Base-by-base conservation (phyloP, 2,888 invertebrate genomes). In the Peribatodes rhomboidaria region DNA sequence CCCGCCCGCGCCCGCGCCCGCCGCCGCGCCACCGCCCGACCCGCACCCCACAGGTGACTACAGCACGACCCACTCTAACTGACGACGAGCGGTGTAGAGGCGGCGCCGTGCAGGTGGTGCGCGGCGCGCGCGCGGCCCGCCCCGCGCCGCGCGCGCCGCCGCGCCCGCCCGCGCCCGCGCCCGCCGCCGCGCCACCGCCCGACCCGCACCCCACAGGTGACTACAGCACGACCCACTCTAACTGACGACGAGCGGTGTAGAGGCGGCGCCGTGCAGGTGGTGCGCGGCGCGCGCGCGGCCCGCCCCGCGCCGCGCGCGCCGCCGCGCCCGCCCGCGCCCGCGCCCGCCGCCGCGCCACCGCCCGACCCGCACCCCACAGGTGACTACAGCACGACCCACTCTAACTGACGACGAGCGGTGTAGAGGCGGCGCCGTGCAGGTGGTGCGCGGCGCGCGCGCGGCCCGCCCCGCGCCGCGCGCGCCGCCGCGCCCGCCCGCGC, bases 41-140 rank as follows among this genome's bases (percentile, higher is more conserved):
- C 3, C 27, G 27, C 27, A 4, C 2, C 6, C 27, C 27, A 6
- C 27, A 27, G 27, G 27, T 27, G 6, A 27, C 27, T 27, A 27
- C 27, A 27, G n/a, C n/a, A n/a, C n/a, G n/a, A n/a, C n/a, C n/a
- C 52, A 61, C 61, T 58, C 68, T 60, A 35, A 56, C 33, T n/a
- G 95, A 89, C 74, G 16, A 87, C 81, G 60, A 84, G 89, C 9
- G 87, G 50, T 50, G 89, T 27, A 86, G 84, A 77, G 50, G 89
- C 31, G 86, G 84, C 37, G 76, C 81, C 37, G 88, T 90, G 78
- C 89, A 89, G 71, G 85, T 90, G 78, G 89, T 90, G 74, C 82
- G 90, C 1, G 77, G 79, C 14, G 72, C 80, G 33, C 77, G 82
- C 0, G 76, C 77, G 41, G 70, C 77, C 61, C 79, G 73, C 54